phyloP scores from a whole-genome alignment of 2,888 invertebrate species.

The Ormyrus thymus region DNA sequence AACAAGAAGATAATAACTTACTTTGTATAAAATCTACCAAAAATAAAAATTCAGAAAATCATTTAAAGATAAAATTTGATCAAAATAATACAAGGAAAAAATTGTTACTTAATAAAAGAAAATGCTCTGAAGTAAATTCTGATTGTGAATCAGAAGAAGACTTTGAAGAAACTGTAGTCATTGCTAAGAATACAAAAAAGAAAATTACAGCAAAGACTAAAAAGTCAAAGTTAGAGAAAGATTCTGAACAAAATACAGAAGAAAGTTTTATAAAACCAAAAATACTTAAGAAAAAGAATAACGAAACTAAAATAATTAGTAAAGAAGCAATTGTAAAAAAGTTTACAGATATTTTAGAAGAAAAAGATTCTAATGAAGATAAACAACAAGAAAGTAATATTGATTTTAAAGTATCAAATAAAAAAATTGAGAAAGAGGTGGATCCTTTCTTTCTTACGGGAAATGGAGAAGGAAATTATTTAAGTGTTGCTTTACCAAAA shows the following conservation, averaged over 20 bases:
- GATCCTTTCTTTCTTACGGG: constrained; percentile 68
- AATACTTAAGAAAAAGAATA: constrained; percentile 4
- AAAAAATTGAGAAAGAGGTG: constrained; percentile 56
- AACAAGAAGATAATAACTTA: neutral
- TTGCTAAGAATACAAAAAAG: neutral
- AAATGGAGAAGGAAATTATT: constrained; percentile 61
- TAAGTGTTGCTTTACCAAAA: constrained; percentile 62
- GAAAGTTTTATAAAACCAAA: constrained; percentile 12
- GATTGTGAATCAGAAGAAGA: neutral
- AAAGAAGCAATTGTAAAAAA: constrained; percentile 66
- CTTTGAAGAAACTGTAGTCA: neutral
- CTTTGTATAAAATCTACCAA: no score
- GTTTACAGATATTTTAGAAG: constrained; percentile 63
- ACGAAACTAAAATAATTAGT: constrained; percentile 53
- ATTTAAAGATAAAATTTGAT: constrained; percentile 1
- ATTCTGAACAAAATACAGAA: constrained; percentile 11
- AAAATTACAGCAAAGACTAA: constrained; percentile 34
- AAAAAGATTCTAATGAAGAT: constrained; percentile 5
- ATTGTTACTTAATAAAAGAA: constrained; percentile 11
- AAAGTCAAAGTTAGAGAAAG: constrained; percentile 20
- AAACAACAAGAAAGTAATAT: neutral
- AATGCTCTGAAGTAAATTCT: neutral
- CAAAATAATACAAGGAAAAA: constrained; percentile 6
- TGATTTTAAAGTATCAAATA: neutral
- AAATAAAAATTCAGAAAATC: constrained; percentile 22